A percentile compares a stretch with the other conserved stretches of the same genome.
These are phyloP conservation scores for Ramphastos sulfuratus DNA, from an alignment of 2,113 vertebrate species.

Conservation along the genomic window DNA sequence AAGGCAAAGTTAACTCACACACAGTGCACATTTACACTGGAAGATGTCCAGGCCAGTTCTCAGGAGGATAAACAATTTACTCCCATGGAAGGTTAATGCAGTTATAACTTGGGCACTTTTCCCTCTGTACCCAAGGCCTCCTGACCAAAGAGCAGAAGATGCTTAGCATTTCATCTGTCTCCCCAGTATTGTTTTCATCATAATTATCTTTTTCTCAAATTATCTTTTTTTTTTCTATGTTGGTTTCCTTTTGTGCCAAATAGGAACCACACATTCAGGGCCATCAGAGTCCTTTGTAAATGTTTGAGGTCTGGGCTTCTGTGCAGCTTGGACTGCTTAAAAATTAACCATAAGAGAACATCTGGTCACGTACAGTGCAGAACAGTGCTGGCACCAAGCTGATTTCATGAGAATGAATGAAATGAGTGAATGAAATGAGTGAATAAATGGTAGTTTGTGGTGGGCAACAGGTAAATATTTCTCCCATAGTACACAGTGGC, in stretches of 20 bases:
- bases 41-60: neutral
- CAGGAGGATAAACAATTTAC: neutral
- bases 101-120: neutral
- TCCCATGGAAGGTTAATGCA: neutral
- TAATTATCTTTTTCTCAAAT: neutral
- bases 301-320: neutral
- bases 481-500: neutral
- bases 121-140: neutral
- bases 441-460: neutral
- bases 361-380: neutral
- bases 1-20: neutral
- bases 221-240: neutral
- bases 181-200: neutral
- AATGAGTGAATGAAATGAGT: neutral
- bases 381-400: neutral
- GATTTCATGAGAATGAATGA: neutral
- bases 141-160: neutral
- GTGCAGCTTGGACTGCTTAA: neutral
- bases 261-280: neutral
- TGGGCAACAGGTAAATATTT: neutral
- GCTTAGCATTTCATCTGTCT: neutral
- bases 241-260: neutral
- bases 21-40: neutral
- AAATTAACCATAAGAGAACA: neutral
- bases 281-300: neutral